Evolutionary conservation across 2,888 invertebrate species (phyloP).

Genomic region (Caenorhabditis sp.): DNA sequence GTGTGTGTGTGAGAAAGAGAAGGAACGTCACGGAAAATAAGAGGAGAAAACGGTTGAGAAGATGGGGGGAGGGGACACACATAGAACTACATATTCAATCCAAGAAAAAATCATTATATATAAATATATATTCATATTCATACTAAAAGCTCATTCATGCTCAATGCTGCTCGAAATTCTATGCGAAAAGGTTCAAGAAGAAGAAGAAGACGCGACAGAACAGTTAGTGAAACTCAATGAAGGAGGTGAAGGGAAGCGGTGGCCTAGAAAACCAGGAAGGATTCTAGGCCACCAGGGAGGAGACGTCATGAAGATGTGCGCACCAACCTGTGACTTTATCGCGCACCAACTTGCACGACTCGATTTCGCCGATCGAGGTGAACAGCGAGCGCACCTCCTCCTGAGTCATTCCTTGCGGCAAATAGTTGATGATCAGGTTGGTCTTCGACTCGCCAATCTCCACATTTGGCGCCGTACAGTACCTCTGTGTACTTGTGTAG

Average conservation of each 20-base stretch:
- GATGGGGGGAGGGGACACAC: too few species aligned
- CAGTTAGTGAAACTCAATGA: constrained; percentile 49
- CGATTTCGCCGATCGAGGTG: constrained; percentile 98
- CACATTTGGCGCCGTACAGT: constrained; percentile 66
- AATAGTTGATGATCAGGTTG: constrained; percentile 98
- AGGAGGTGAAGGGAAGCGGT: too few species aligned
- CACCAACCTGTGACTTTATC: constrained; percentile 97
- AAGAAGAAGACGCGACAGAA: constrained; percentile 2
- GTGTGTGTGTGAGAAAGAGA: constrained; percentile 20
- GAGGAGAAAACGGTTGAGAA: neutral
- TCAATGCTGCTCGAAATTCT: too few species aligned
- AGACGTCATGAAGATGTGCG: too few species aligned
- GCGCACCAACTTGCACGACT: constrained; percentile 97
- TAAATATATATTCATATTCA: too few species aligned
- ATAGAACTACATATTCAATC: too few species aligned
- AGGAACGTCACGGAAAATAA: neutral
- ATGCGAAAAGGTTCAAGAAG: neutral
- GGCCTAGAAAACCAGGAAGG: too few species aligned
- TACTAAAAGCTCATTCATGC: too few species aligned
- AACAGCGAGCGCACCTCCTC: constrained; percentile 90
- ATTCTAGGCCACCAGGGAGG: neutral
- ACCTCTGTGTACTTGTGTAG: constrained; percentile 60
- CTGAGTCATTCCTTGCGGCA: constrained; percentile 86
- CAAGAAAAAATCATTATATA: too few species aligned
- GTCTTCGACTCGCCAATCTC: constrained; percentile 83